Evolutionary conservation across 1,140 invertebrate species (phyloP), one percentile per base, ranked within the genome.

Genomic region (Intoshia linei): DNA sequence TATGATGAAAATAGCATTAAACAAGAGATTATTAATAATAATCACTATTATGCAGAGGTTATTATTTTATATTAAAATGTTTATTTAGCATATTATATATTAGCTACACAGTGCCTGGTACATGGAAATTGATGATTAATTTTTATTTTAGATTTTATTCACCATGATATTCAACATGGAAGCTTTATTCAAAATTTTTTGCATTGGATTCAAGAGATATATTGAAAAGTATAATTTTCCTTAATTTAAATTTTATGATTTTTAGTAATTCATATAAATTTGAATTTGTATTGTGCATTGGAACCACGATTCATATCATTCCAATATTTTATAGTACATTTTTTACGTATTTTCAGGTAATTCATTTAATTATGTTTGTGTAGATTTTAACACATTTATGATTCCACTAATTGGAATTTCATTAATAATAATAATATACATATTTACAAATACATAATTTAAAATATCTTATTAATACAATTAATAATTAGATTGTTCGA

Each of bases 171-270:
- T 98, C 45, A 72, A 90, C 48, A 59, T 93, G 36, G 90, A 98
- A 63, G 76, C 77, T 1, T 46, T 92, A 1, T 79, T 98, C 47
- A 98, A 98, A 62, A 76, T 95, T 44, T 87, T 81, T 70, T 93
- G 84, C 56, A 62, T 93, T 23, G 84, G 87, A 3, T 74, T 79
- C 57, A 66, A 71, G 40, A 74, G 75, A 14, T 98, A 95, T 53
- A 77, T 75, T 49, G 74, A 78, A 48, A 74, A 90, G 51, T 83
- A 81, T 1, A 75, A 90, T 40, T n/a, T n/a, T n/a, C n/a, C n/a
- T n/a, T n/a, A n/a, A n/a, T n/a, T n/a, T n/a, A n/a, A n/a, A n/a
- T n/a, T n/a, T n/a, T n/a, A n/a, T n/a, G n/a, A n/a, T n/a, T n/a
- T n/a, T n/a, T n/a, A n/a, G n/a, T n/a, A n/a, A n/a, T n/a, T n/a